A percentile compares a stretch with the other conserved stretches of the same genome.
Evolutionary conservation across 1,140 invertebrate genomes (phyloP).

Genomic region (Ganaspis sp.): DNA sequence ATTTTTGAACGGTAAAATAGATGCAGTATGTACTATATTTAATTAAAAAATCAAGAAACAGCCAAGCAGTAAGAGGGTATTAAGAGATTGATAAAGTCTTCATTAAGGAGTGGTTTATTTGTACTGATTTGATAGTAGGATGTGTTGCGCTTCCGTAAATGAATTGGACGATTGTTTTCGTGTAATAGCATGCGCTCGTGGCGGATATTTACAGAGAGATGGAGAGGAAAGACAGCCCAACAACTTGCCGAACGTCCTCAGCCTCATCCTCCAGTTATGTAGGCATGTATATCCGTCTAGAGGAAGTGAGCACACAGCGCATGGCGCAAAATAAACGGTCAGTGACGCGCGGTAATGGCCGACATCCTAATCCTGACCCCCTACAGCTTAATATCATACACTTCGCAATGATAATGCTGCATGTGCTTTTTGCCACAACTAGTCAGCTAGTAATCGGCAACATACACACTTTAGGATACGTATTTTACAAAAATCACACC

Average conservation of each 20-base stretch:
- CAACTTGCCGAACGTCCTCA: conserved; percentile 66
- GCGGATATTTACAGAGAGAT: neutral
- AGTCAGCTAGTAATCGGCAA: conserved; percentile 66
- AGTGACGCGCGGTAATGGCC: conserved; percentile 76
- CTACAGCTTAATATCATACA: conserved; percentile 72
- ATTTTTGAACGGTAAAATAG: too few relatives aligned
- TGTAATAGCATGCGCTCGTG: neutral
- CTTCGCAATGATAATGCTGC: conserved; percentile 72
- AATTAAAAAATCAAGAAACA: too few relatives aligned
- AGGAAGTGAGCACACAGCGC: conserved; percentile 72
- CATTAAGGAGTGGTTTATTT: too few relatives aligned
- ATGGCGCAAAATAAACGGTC: conserved; percentile 75
- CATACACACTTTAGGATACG: too few relatives aligned
- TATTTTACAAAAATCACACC: too few relatives aligned
- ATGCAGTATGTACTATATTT: too few relatives aligned
- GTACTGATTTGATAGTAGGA: neutral
- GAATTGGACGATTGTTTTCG: neutral
- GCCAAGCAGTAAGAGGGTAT: too few relatives aligned
- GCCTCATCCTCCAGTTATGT: conserved; percentile 66
- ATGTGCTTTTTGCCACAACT: conserved; percentile 75
- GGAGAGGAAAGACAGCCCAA: conserved; percentile 48
- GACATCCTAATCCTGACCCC: conserved; percentile 77
- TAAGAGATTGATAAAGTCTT: too few relatives aligned
- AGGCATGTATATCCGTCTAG: conserved; percentile 67
- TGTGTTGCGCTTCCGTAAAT: conserved; percentile 15